Percentiles rank a stretch among this genome's conserved stretches.
phyloP scores from a whole-genome alignment of 2,888 invertebrate genomes.

The Corbicula japonica region DNA sequence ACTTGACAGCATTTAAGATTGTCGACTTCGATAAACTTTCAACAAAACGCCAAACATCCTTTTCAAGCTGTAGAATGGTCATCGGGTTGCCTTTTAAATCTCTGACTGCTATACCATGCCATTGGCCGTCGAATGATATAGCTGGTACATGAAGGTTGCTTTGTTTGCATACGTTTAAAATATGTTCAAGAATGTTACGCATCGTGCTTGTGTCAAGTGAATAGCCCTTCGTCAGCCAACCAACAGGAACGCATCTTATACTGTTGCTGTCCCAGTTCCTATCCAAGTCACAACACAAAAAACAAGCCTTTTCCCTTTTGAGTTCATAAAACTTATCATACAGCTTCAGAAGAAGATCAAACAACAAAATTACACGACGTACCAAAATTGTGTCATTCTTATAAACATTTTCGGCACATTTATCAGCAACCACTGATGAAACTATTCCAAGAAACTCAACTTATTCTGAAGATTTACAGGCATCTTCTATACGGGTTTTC shows the following conservation, averaged over 20 bases:
- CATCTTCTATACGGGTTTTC: neutral
- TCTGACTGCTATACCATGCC: slow-evolving; percentile 20
- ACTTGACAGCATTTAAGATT: neutral
- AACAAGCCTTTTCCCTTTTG: slow-evolving; percentile 16
- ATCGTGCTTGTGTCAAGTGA: slow-evolving; percentile 6
- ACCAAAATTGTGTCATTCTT: neutral
- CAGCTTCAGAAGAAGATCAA: neutral
- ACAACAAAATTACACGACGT: neutral
- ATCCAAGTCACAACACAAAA: slow-evolving; percentile 32
- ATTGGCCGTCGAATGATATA: slow-evolving; percentile 40
- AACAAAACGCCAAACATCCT: slow-evolving; percentile 6
- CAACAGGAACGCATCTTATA: slow-evolving; percentile 3
- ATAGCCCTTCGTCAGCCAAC: slow-evolving; percentile 31
- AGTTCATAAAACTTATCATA: slow-evolving; percentile 6
- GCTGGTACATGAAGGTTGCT: slow-evolving; percentile 20
- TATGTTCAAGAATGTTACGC: slow-evolving; percentile 5
- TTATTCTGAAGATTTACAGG: neutral
- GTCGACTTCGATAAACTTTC: neutral
- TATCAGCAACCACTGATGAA: slow-evolving; percentile 18
- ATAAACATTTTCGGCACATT: neutral
- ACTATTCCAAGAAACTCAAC: slow-evolving; percentile 17
- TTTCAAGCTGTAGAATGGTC: slow-evolving; percentile 36
- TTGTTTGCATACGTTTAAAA: slow-evolving; percentile 2
- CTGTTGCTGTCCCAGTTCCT: neutral
- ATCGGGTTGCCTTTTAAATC: neutral